phyloP scores from a whole-genome alignment of 2,113 vertebrate genomes.

The Mustela nigripes region DNA sequence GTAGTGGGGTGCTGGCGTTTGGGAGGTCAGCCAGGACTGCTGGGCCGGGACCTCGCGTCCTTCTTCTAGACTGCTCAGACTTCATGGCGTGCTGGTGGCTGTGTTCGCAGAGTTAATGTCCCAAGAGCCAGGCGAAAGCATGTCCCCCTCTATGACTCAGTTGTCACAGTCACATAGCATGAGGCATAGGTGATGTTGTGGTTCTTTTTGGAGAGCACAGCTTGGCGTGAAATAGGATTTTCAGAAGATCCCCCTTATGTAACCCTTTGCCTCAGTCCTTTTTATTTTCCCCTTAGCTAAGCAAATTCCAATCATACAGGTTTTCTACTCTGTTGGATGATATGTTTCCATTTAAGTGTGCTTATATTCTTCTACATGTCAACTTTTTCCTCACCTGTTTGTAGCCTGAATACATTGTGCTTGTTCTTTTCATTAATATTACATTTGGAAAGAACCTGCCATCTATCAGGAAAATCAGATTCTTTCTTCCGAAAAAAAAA shows the following conservation, averaged over 20 bases:
- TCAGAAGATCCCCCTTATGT: background rate
- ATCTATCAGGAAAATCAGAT: slow-evolving; percentile 24
- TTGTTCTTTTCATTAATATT: background rate
- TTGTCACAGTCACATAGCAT: background rate
- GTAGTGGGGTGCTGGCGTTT: background rate
- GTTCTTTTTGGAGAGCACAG: background rate
- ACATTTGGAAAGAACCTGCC: slow-evolving; percentile 21
- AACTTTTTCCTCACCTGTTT: background rate
- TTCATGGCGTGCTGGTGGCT: background rate
- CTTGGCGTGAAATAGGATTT: background rate
- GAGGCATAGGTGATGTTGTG: background rate
- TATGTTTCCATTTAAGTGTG: background rate
- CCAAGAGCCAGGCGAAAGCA: background rate
- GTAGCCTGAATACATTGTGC: background rate
- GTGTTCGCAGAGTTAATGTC: background rate
- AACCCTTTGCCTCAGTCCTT: background rate
- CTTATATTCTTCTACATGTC: background rate
- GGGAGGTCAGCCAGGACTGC: background rate
- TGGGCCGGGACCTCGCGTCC: background rate
- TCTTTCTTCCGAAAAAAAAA: background rate
- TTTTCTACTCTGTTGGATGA: background rate
- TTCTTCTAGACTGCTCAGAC: background rate
- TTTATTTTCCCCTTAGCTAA: background rate
- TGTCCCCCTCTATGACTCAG: background rate
- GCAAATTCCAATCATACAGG: background rate